These are phyloP conservation scores for Carassius carassius DNA, from an alignment of 2,113 vertebrate species.

Conservation along the genomic window DNA sequence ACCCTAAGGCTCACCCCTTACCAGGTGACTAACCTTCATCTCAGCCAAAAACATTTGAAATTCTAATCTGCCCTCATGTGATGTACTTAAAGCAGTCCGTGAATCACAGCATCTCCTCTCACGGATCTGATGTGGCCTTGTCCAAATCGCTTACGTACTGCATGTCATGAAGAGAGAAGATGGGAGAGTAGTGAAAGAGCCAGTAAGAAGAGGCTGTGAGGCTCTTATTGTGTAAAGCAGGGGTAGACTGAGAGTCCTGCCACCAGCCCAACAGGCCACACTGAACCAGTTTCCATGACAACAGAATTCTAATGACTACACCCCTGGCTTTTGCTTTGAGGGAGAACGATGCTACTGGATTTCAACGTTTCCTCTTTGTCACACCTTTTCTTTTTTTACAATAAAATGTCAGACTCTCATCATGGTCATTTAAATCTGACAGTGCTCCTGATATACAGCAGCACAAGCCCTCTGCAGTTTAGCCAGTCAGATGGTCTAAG, in stretches of 20 bases:
- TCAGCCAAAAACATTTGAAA: not conserved
- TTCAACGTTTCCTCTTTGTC: not conserved
- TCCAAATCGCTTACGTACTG: not conserved
- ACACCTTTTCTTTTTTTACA: not conserved
- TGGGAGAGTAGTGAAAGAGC: not conserved
- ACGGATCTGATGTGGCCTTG: not conserved
- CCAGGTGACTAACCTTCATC: not conserved
- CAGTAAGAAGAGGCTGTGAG: not conserved
- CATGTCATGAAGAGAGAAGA: not conserved
- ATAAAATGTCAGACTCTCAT: not conserved
- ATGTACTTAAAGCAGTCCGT: not conserved
- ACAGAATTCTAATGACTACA: slow-evolving; percentile 52
- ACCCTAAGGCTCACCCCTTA: not conserved
- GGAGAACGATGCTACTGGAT: slow-evolving; percentile 15
- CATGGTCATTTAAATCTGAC: not conserved
- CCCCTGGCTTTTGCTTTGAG: slow-evolving; percentile 39
- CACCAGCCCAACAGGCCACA: slow-evolving; percentile 41
- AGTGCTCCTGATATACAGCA: not conserved
- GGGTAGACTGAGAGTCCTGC: slow-evolving; percentile 39
- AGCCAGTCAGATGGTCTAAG: not conserved
- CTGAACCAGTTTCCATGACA: slow-evolving; percentile 49
- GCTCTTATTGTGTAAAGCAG: slow-evolving; percentile 25
- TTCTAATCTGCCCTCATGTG: not conserved
- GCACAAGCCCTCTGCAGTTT: not conserved
- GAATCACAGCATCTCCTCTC: not conserved